Conservation (phyloP, 2,797 vertebrate genomes). For the Macrochelys suwanniensis region DNA sequence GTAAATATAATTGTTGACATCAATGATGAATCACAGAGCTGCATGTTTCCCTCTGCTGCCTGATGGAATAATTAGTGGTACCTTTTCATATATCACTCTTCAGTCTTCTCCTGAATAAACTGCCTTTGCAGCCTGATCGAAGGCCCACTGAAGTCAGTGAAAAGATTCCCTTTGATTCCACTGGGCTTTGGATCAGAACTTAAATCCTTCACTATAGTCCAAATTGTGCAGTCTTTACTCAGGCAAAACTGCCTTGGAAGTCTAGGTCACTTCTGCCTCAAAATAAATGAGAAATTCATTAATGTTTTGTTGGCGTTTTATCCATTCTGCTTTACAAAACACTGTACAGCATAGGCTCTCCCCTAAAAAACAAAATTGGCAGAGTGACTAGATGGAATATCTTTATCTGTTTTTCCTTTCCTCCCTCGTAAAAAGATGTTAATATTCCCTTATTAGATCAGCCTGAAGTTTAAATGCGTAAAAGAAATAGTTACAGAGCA, state of each 20-base stretch:
- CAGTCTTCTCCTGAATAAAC: slow-evolving; percentile 51
- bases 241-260: slow-evolving; percentile 33
- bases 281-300: slow-evolving; percentile 24
- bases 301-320: not conserved
- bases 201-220: not conserved
- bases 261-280: not conserved
- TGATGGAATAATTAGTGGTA: slow-evolving; percentile 62
- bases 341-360: not conserved
- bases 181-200: slow-evolving; percentile 51
- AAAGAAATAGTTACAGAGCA: slow-evolving; percentile 6
- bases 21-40: slow-evolving; percentile 24
- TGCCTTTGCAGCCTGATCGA: not conserved
- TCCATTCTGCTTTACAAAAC: slow-evolving; percentile 20
- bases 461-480: slow-evolving; percentile 4
- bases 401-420: not conserved
- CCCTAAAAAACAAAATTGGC: slow-evolving; percentile 15
- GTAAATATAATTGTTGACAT: slow-evolving; percentile 31
- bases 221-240: slow-evolving; percentile 45
- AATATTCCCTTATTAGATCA: not conserved
- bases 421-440: slow-evolving; percentile 15
- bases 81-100: slow-evolving; percentile 47
- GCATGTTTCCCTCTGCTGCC: slow-evolving; percentile 37
- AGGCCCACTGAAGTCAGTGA: not conserved
- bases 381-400: not conserved
- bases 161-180: slow-evolving; percentile 54